Evolutionary conservation across 2,888 invertebrate species (phyloP).

Genomic region (Cylindroiulus punctatus): DNA sequence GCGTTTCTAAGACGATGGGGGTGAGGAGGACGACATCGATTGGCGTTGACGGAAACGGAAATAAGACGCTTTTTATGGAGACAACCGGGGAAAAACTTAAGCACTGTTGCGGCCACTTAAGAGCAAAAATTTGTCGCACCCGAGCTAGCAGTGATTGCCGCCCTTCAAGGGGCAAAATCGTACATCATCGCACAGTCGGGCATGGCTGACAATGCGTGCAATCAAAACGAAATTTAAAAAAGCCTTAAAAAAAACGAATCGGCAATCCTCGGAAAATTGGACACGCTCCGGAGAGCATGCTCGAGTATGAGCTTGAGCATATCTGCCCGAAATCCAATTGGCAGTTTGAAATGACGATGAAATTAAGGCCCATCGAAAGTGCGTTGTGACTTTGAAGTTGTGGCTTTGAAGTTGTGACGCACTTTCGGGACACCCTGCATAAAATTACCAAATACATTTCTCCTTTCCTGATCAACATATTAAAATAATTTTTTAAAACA

Average conservation of each 20-base stretch:
- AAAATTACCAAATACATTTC: too few relatives aligned
- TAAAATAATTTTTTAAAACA: too few relatives aligned
- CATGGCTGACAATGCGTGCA: constrained; percentile 2
- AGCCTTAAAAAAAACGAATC: background rate
- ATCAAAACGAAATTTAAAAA: background rate
- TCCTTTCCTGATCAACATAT: too few relatives aligned
- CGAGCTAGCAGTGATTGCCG: constrained; percentile 6
- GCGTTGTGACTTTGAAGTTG: too few relatives aligned
- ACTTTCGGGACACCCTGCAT: too few relatives aligned
- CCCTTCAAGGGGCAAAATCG: background rate
- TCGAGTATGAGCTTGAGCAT: too few relatives aligned
- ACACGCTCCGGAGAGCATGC: background rate
- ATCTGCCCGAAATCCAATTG: too few relatives aligned
- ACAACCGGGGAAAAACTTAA: background rate
- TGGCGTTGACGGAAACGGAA: constrained; percentile 9
- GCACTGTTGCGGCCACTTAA: constrained; percentile 18
- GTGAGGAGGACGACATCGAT: constrained; percentile 3
- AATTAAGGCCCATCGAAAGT: too few relatives aligned
- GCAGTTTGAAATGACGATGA: too few relatives aligned
- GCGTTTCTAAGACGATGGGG: background rate
- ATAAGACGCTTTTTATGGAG: constrained; percentile 28
- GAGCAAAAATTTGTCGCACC: background rate
- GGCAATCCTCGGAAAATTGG: constrained; percentile 15
- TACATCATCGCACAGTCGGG: background rate
- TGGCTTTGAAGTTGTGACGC: too few relatives aligned